Base-by-base conservation (phyloP, 2,797 vertebrate genomes). In the Phataginus tetradactyla region DNA sequence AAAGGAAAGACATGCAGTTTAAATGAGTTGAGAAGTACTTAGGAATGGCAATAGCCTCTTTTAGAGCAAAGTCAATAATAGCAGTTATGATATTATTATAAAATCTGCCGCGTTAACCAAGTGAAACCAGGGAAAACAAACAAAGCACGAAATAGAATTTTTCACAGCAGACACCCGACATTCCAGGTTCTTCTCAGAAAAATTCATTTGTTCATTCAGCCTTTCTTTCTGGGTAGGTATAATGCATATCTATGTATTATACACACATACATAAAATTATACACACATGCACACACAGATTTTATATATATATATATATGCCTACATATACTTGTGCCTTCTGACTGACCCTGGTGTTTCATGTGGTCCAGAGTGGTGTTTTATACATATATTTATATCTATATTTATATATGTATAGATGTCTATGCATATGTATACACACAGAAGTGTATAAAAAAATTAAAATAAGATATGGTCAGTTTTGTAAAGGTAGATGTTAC, bases 41-140 rank as follows among this genome's bases (percentile, higher is more conserved):
- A 74, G 72, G 79, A 86, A 88, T 59, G 55, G 7, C 83, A 94
- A 78, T 59, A 53, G 12, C 13, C 11, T 79, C 39, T n/a, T 91
- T 80, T 37, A 93, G 53, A 81, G 75, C 53, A 94, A 87, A 96
- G 45, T 86, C 59, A 49, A 51, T 89, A 95, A 72, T 12, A 55
- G 66, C 45, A 83, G 55, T 68, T 88, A 81, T 0, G 7, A 68
- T 72, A 45, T 53, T 81, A 71, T 85, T 85, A 71, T 45, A 90
- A 92, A 95, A 66, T 64, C 49, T 75, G 23, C 27, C 72, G 34
- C 72, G 51, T 86, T 88, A 75, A 92, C n/a, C 68, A 97, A 86
- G 39, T 55, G 63, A 93, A 95, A 59, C n/a, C 37, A 91, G 32
- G 66, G 21, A 7, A 94, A 92, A 86, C 37, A 93, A 86, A 83